A percentile compares a stretch with the other conserved stretches of the same genome.
Conservation (phyloP, 1,140 invertebrate genomes). For the Diachasmimorpha longicaudata region DNA sequence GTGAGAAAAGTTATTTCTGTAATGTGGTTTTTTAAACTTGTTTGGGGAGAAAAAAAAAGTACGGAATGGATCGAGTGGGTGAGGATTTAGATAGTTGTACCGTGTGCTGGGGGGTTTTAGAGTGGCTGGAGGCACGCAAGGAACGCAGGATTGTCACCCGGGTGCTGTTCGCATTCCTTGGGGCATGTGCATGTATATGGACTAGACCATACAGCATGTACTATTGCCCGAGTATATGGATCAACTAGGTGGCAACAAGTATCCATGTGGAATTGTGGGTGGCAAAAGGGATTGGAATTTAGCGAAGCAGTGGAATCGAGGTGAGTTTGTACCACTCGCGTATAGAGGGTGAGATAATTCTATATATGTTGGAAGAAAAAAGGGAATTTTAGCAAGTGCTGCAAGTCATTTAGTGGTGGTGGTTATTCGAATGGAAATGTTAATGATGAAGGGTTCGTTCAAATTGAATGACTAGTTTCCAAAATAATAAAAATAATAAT, state of each 20-base stretch:
- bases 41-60: not conserved
- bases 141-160: not conserved
- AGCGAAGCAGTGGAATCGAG: not conserved
- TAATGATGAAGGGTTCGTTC: too few relatives aligned
- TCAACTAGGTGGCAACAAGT: constrained; percentile 1
- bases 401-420: too few relatives aligned
- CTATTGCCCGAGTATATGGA: not conserved
- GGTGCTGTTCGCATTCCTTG: not conserved
- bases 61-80: not conserved
- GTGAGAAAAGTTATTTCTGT: not conserved
- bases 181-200: not conserved
- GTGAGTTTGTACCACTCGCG: too few relatives aligned
- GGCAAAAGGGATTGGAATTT: not conserved
- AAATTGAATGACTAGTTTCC: too few relatives aligned
- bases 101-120: not conserved
- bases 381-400: too few relatives aligned
- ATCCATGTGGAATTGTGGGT: not conserved
- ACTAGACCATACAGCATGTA: not conserved
- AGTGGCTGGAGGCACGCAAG: not conserved
- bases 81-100: not conserved
- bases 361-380: too few relatives aligned
- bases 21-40: not conserved
- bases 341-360: too few relatives aligned
- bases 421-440: too few relatives aligned
- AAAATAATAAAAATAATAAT: too few relatives aligned